These are phyloP conservation scores for Synchiropus splendidus DNA, from an alignment of 2,113 vertebrate genomes.

Conservation along the genomic window DNA sequence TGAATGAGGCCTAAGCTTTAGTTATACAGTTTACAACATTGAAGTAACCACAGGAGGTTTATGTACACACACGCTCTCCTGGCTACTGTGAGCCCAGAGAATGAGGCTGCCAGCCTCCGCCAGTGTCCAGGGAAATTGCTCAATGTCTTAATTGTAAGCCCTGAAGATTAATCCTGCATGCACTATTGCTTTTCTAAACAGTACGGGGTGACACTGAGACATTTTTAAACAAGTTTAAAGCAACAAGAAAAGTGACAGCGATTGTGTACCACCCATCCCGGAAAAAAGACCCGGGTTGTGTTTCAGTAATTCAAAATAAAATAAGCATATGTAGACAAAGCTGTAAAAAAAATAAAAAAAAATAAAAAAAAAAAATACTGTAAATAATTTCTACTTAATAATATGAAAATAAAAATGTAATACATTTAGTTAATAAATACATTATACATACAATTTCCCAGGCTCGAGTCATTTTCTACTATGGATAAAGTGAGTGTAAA, in stretches of 20 bases:
- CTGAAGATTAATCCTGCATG: constrained; percentile 48
- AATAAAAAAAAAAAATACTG: too few relatives aligned
- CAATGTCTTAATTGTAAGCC: constrained; percentile 56
- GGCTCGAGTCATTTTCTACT: too few relatives aligned
- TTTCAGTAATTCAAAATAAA: too few relatives aligned
- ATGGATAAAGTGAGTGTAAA: too few relatives aligned
- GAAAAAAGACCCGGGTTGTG: too few relatives aligned
- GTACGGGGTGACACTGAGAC: constrained; percentile 37
- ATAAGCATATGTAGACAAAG: too few relatives aligned
- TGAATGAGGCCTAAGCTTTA: constrained; percentile 70
- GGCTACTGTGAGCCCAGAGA: constrained; percentile 54
- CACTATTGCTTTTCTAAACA: constrained; percentile 45
- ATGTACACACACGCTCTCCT: constrained; percentile 52
- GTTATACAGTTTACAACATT: constrained; percentile 72
- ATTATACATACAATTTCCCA: too few relatives aligned
- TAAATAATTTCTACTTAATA: too few relatives aligned
- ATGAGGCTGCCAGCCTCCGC: constrained; percentile 42
- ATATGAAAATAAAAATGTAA: too few relatives aligned
- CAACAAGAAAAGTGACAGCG: constrained; percentile 18
- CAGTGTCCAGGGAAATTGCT: constrained; percentile 48
- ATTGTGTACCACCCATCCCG: constrained; percentile 26
- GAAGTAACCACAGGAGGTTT: constrained; percentile 62
- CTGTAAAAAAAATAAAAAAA: too few relatives aligned
- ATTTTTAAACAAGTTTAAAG: not conserved
- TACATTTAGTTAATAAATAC: too few relatives aligned